Evolutionary conservation across 2,888 invertebrate species (phyloP), one percentile per base, ranked within the genome.

Genomic region (Yponomeuta cagnagella): DNA sequence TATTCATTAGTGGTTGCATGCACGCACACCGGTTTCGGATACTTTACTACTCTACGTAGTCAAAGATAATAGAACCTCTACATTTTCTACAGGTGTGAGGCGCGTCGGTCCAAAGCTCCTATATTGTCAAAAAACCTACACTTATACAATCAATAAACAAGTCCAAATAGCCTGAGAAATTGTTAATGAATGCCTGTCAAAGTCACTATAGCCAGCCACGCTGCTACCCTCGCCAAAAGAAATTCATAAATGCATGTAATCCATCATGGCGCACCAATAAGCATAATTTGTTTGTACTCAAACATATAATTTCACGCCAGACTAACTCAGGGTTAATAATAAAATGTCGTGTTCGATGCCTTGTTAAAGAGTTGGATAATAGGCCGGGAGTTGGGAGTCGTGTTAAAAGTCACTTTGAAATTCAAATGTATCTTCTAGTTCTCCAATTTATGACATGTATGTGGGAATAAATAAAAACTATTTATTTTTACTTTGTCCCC

Each of bases 221-320:
- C 15, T 30, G 68, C 52, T 12, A 52, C 68, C 68, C 68, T 52
- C 68, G 37, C 15, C 67, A 10, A 68, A 68, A 68, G 31, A 12
- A 52, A 68, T 48, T 67, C 31, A 68, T 68, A 52, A 77, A 80
- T 77, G 77, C 74, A 67, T 77, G 75, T 81, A 80, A 83, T 84
- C 80, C 81, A 80, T 83, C 82, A 81, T 68, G 73, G 73, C 71
- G 75, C 77, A 76, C 80, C 77, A 80, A 82, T 78, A 79, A 77
- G 76, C 77, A 78, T 83, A 81, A 85, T 84, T 83, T 82, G 79
- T 82, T 84, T 81, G 79, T 77, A 74, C 77, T 71, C 66, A 78
- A 83, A 85, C 81, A 80, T 81, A 79, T 82, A 78, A 84, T 86
- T 83, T 82, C 75, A 82, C 77, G 81, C 80, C 78, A 74, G 75